Evolutionary conservation across 1,140 invertebrate species (phyloP), one percentile per base, ranked within the genome.

Genomic region (Listronotus oregonensis): DNA sequence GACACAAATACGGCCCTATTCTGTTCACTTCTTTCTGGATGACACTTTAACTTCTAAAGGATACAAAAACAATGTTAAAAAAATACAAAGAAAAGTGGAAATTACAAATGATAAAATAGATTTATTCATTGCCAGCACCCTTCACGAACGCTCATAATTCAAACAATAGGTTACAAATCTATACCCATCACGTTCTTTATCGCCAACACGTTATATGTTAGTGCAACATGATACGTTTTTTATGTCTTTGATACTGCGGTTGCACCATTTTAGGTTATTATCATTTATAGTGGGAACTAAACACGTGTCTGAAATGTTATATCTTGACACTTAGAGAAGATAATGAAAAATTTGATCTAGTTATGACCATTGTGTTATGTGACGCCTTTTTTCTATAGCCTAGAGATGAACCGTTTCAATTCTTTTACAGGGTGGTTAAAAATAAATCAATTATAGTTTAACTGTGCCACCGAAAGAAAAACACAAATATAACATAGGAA

Each of bases 161-260:
- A 37, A 50, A 61, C 59, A 61, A 61, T 61, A 61, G 59, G 47
- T 49, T 51, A 51, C 59, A 52, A 61, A 51, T 61, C 59, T 61
- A 46, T 27, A 42, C 32, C 54, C 54, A 51, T 61, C 59, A 34
- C 14, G 34, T 39, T 11, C 15, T 52, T 61, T 61, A 61, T 61
- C 59, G 21, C 21, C 18, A 14, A 10, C 34, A 55, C 12, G 14
- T 12, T n/a, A 42, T 37, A 11, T n/a, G 44, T 11, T 34, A 50
- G 8, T 49, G 59, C 34, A 61, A 61, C 31, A 40, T 32, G 59
- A 61, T 61, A 61, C 46, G 37, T 61, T 61, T 59, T 61, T 61
- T 57, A 57, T 57, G 15, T 27, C 17, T 31, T 6, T 8, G 15
- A 46, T 31, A n/a, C 12, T 61, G 59, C 46, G 59, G 59, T 51